phyloP scores from a whole-genome alignment of 2,797 vertebrate species.

The Lepilemur septentrionalis region DNA sequence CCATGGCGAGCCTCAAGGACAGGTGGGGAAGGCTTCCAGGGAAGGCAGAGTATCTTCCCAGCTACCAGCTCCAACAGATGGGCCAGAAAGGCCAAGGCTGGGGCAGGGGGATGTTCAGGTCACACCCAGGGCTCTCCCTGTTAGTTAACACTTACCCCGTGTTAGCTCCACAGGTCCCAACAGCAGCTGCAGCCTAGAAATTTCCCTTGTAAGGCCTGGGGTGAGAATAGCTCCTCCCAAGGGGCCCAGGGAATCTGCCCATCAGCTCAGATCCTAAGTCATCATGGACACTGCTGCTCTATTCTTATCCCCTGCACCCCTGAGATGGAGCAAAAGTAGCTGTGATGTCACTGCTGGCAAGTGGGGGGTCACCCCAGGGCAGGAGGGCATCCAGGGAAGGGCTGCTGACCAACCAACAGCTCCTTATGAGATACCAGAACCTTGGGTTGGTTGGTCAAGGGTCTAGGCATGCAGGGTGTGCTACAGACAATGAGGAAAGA shows the following conservation, averaged over 20 bases:
- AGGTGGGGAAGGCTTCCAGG: not conserved
- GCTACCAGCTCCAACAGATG: not conserved
- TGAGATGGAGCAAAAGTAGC: conserved; percentile 20
- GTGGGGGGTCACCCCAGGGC: not conserved
- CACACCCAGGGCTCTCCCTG: not conserved
- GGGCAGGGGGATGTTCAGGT: not conserved
- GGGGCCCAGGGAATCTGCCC: not conserved
- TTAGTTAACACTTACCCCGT: not conserved
- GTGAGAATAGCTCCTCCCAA: conserved; percentile 33
- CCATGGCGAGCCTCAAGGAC: not conserved
- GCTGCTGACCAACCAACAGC: not conserved
- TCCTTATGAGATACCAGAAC: not conserved
- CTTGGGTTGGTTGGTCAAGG: not conserved
- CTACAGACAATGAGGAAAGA: not conserved
- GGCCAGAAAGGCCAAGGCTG: not conserved
- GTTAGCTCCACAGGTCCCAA: not conserved
- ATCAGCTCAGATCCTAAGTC: not conserved
- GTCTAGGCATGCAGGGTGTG: not conserved
- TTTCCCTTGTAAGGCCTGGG: conserved; percentile 63
- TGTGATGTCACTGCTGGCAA: not conserved
- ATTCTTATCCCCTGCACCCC: not conserved
- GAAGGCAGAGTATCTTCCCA: not conserved
- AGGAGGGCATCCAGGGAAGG: not conserved
- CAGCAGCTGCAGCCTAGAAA: conserved; percentile 48
- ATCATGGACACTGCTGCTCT: not conserved